Evolutionary conservation across 2,113 vertebrate species (phyloP).

Genomic region (Ailurus styani): DNA sequence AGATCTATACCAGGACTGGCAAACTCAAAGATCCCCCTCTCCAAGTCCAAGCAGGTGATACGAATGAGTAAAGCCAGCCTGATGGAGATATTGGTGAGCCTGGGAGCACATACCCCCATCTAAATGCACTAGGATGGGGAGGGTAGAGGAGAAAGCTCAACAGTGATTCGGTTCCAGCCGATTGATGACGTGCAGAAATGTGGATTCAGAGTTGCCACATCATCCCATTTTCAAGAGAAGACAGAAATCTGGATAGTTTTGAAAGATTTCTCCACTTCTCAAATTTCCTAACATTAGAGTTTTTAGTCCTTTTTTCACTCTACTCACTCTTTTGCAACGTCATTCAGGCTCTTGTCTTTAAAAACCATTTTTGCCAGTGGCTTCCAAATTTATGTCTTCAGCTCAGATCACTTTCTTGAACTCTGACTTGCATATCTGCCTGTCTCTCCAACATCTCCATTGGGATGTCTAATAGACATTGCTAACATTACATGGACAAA

Average conservation of each 20-base stretch:
- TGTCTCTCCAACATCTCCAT: background rate
- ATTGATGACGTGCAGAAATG: background rate
- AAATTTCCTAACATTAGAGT: background rate
- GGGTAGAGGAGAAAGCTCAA: background rate
- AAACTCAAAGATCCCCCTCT: background rate
- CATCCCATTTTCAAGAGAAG: background rate
- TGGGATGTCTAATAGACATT: background rate
- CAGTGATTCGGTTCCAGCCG: background rate
- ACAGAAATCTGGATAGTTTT: background rate
- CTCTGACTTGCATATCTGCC: background rate
- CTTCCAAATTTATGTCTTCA: background rate
- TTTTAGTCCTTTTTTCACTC: background rate
- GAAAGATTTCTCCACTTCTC: background rate
- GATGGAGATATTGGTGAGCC: background rate
- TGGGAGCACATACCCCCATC: background rate
- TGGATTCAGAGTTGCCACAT: background rate
- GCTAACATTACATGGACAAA: background rate
- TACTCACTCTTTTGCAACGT: background rate
- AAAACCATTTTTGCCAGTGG: background rate
- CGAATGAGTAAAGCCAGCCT: background rate
- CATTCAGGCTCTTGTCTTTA: background rate
- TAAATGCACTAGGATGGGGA: background rate
- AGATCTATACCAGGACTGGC: background rate
- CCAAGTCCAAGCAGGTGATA: background rate
- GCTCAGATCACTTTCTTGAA: background rate